Evolutionary conservation across 1,140 invertebrate species (phyloP), one percentile per base, ranked within the genome.

Genomic region (Pentalonia nigronervosa): DNA sequence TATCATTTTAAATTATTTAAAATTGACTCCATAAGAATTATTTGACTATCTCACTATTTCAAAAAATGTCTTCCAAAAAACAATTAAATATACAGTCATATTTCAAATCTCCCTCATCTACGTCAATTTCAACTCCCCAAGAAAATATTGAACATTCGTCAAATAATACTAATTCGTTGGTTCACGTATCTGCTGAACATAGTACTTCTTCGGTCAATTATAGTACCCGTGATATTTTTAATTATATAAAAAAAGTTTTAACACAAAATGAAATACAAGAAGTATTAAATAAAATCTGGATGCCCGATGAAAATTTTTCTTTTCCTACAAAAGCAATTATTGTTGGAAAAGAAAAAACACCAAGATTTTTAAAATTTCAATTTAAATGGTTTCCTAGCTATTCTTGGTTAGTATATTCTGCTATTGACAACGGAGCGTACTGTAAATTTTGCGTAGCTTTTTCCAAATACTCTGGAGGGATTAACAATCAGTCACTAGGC

Each of bases 21-120:
- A 83, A 83, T 83, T 41, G 36, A 83, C 36, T 83, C 81, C 81
- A 83, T 83, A 83, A 83, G 81, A 83, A 83, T 83, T 83, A 83
- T 83, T 83, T 83, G 20, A 83, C 36, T 83, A 83, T 83, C 81
- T 83, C n/a, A 23, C n/a, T 83, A 83, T 83, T 83, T 83, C 14
- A 34, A 83, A 83, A 36, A n/a, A 83, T 83, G 36, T 83, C 34
- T 41, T 83, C n/a, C 11, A 83, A 83, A 83, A 83, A 83, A 83
- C 34, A 83, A 83, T 83, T 83, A 83, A n/a, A n/a, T n/a, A n/a
- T n/a, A n/a, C n/a, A n/a, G n/a, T n/a, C n/a, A n/a, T n/a, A n/a
- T n/a, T n/a, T n/a, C n/a, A n/a, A n/a, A n/a, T n/a, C n/a, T n/a
- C n/a, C n/a, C n/a, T n/a, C n/a, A n/a, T n/a, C n/a, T n/a, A n/a